Evolutionary conservation across 1,140 invertebrate genomes (phyloP), one percentile per base, ranked within the genome.

Genomic region (Aleiodes sp.): DNA sequence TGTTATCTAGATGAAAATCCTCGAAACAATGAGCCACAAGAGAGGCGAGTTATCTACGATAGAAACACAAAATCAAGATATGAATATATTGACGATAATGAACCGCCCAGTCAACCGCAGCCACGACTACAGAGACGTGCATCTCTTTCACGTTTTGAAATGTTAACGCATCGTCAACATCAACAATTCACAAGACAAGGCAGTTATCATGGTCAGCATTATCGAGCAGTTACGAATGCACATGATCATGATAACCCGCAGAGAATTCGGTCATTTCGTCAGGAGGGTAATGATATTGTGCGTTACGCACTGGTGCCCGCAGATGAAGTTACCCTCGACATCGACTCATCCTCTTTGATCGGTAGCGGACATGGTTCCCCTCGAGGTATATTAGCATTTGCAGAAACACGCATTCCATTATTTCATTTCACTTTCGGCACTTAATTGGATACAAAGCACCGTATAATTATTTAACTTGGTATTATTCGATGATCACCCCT

Each of bases 81-180:
- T 73, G 84, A 85, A 46, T 85, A 84, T 68, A 82, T 85, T 26
- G 73, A 70, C 29, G 81, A 80, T 8, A 73, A 75, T 31, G 2
- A 28, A 57, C 59, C 28, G 37, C 65, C 39, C 28, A 24, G 33
- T 37, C 66, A 31, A 14, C 43, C 31, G 6, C 63, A 52, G 16
- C 12, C 12, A 10, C 35, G 24, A 2, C 24, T 69, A 0, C 59
- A 69, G 16, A 52, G 67, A 62, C 29, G 67, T 16, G 67, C 67
- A n/a, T 69, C 67, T 7, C 29, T 69, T 6, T 35, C 67, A 14
- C 41, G 67, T 14, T 63, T 69, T 63, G 67, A 69, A 31, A 52
- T 39, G n/a, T 4, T 33, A 4, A 46, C 24, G 7, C 67, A 69
- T 1, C 67, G 67, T 16, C 57, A 61, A 41, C 41, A 68, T 33